Conservation (phyloP, 2,888 invertebrate genomes). For the Actias luna region DNA sequence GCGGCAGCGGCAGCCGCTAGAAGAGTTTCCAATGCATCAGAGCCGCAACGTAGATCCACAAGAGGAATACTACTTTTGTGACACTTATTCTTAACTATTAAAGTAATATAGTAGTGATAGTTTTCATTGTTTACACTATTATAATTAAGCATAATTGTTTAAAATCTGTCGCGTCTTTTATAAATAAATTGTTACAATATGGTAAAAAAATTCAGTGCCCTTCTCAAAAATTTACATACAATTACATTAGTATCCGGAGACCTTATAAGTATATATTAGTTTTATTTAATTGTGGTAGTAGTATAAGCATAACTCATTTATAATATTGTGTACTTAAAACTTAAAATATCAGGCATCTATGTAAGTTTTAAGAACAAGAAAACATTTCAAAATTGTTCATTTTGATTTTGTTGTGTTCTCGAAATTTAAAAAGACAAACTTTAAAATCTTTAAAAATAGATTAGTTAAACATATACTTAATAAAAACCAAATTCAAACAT, state of each 20-base stretch:
- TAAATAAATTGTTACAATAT: background rate
- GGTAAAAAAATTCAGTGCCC: background rate
- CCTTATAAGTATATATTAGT: background rate
- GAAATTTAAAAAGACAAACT: background rate
- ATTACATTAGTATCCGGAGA: background rate
- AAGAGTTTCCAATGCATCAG: constrained; percentile 34
- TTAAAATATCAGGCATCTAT: background rate
- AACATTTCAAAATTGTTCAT: too few relatives aligned
- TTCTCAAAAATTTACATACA: background rate
- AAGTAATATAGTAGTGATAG: background rate
- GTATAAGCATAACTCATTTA: too few relatives aligned
- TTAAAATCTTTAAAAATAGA: background rate
- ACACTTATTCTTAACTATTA: constrained; percentile 24
- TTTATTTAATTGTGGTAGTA: too few relatives aligned
- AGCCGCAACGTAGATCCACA: constrained; percentile 35
- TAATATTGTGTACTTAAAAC: too few relatives aligned
- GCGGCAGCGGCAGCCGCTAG: constrained; percentile 50
- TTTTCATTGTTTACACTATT: constrained; percentile 3
- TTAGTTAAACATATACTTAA: background rate
- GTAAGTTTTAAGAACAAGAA: background rate
- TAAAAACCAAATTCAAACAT: too few relatives aligned
- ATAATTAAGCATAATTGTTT: background rate
- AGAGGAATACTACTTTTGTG: constrained; percentile 54
- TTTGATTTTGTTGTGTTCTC: background rate
- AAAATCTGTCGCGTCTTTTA: background rate